phyloP scores from a whole-genome alignment of 1,140 invertebrate species.

The Drosophila lacteicornis region DNA sequence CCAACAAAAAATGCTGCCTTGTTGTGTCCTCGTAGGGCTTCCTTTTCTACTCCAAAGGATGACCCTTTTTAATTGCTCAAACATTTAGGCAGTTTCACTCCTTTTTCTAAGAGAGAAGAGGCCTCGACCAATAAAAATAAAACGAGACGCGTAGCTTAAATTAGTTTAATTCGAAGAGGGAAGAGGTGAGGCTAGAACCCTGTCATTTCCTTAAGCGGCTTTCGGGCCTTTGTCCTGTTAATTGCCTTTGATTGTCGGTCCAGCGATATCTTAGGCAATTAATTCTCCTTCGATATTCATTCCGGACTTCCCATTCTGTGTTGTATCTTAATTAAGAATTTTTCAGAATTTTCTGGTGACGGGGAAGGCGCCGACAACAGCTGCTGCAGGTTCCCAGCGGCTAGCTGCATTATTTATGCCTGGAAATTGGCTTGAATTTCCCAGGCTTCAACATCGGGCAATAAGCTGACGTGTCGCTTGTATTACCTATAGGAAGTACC shows the following conservation, averaged over 20 bases:
- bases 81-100: constrained; percentile 48
- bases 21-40: constrained; percentile 21
- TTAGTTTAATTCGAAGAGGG: constrained; percentile 24
- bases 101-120: constrained; percentile 10
- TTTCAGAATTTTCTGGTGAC: background rate
- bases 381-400: constrained; percentile 26
- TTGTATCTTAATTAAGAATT: constrained; percentile 39
- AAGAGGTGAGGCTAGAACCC: constrained; percentile 6
- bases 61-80: constrained; percentile 73
- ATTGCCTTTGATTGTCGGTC: constrained; percentile 43
- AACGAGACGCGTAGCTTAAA: constrained; percentile 31
- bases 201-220: constrained; percentile 25
- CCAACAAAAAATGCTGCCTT: constrained; percentile 24
- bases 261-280: constrained; percentile 38
- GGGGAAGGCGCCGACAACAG: constrained; percentile 5
- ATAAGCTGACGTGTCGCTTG: constrained; percentile 37
- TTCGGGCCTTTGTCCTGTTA: constrained; percentile 44
- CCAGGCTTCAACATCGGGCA: background rate
- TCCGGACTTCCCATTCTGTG: background rate
- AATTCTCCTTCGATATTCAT: constrained; percentile 39
- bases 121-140: constrained; percentile 12
- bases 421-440: constrained; percentile 4
- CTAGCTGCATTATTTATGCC: constrained; percentile 29
- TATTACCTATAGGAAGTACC: background rate
- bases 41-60: constrained; percentile 30